A percentile compares a stretch with the other conserved stretches of the same genome.
Evolutionary conservation across 37 sponge, comb jelly and placozoan species (phyloP).

Genomic region (Crambe crambe): DNA sequence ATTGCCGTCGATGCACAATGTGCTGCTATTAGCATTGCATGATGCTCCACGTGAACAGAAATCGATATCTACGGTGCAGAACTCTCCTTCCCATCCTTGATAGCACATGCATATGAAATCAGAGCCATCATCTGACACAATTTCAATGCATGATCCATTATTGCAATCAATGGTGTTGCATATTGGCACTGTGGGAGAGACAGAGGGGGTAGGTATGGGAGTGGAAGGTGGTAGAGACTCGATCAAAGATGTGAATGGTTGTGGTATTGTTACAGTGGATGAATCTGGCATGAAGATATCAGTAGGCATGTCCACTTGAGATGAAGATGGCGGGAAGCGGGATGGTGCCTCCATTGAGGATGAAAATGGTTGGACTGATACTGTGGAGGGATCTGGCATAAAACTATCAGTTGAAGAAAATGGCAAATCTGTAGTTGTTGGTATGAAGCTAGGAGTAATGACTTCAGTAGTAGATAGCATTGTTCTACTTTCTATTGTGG

Average conservation of each 20-base stretch:
- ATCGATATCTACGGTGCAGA: constrained; percentile 3
- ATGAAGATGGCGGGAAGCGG: no score
- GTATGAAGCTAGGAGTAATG: background rate
- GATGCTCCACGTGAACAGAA: constrained; percentile 5
- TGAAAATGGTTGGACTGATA: background rate
- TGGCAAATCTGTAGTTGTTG: background rate
- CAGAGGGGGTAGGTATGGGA: no score
- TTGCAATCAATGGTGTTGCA: constrained; percentile 14
- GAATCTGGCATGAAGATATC: background rate
- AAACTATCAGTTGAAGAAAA: no score
- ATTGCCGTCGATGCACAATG: constrained; percentile 20
- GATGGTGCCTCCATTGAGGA: no score
- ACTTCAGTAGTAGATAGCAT: no score
- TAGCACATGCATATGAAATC: constrained; percentile 21
- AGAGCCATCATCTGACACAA: no score
- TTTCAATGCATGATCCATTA: constrained; percentile 22
- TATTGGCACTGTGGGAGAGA: constrained; percentile 3
- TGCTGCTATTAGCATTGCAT: background rate
- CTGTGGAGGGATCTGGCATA: background rate
- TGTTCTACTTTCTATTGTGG: no score
- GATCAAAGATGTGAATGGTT: background rate
- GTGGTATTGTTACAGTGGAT: background rate
- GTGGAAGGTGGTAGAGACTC: background rate
- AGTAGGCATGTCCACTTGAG: no score
- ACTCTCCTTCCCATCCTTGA: constrained; percentile 2